A percentile compares a stretch with the other conserved stretches of the same genome.
Conservation (phyloP, 2,113 vertebrate species). For the Furnarius figulus region DNA sequence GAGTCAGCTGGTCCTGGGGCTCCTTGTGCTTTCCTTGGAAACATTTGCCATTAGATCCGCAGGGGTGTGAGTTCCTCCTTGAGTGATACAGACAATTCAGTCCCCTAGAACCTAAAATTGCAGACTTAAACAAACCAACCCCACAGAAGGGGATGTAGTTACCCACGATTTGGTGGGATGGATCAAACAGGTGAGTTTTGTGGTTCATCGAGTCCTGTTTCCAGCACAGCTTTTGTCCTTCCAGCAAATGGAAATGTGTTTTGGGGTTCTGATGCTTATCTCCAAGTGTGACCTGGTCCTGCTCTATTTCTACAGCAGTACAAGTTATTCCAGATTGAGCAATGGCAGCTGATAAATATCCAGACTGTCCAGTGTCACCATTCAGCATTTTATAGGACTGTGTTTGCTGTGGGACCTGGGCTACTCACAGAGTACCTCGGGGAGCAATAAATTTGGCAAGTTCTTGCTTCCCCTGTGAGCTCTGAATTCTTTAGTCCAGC, state of each 20-base stretch:
- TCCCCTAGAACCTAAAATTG: background rate
- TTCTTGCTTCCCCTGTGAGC: background rate
- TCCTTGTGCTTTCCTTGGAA: background rate
- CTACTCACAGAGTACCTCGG: background rate
- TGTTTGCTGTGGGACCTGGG: background rate
- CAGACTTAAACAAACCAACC: background rate
- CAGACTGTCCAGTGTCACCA: background rate
- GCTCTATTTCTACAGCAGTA: background rate
- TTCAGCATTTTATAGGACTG: background rate
- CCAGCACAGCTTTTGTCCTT: background rate
- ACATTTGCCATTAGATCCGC: background rate
- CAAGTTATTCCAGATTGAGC: background rate
- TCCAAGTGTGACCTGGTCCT: background rate
- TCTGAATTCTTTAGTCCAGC: background rate
- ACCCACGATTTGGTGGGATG: background rate
- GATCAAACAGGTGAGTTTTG: background rate
- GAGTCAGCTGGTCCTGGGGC: background rate
- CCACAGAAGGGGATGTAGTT: background rate
- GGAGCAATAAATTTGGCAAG: background rate
- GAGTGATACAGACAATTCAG: background rate
- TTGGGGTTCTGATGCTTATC: background rate
- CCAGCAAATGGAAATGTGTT: rapidly evolving
- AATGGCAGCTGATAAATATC: background rate
- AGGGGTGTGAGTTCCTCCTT: background rate
- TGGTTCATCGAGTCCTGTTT: background rate